Evolutionary conservation across 37 sponge, comb jelly and placozoan species (phyloP).

Genomic region (Corticium candelabrum): DNA sequence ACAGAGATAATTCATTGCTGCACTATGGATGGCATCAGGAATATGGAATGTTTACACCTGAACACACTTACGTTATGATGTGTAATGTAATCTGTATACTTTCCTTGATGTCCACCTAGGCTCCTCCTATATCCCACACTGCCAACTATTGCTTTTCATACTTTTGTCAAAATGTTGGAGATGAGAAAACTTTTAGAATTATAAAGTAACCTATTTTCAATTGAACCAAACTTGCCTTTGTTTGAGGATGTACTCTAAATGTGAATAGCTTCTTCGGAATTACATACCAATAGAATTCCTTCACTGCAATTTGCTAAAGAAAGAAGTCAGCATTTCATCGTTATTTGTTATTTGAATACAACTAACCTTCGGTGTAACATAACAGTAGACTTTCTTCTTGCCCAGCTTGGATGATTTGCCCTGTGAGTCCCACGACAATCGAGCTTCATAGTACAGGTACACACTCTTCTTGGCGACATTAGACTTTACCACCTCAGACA

Average conservation of each 20-base stretch:
- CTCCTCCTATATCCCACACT: too few relatives aligned
- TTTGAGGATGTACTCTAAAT: constrained; percentile 58
- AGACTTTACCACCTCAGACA: neutral
- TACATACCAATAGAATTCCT: constrained; percentile 52
- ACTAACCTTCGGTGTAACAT: constrained; percentile 53
- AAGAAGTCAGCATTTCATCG: neutral
- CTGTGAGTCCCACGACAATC: too few relatives aligned
- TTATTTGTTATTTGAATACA: neutral
- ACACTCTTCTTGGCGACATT: neutral
- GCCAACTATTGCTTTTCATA: too few relatives aligned
- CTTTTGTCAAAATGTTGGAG: too few relatives aligned
- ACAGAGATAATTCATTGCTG: too few relatives aligned
- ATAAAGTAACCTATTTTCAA: too few relatives aligned
- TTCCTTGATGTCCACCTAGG: too few relatives aligned
- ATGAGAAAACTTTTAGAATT: too few relatives aligned
- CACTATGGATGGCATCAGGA: too few relatives aligned
- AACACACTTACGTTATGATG: too few relatives aligned
- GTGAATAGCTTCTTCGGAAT: constrained; percentile 55
- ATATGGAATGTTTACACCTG: too few relatives aligned
- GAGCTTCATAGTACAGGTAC: neutral
- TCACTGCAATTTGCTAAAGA: constrained; percentile 62
- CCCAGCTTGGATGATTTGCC: constrained; percentile 15
- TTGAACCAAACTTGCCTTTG: constrained; percentile 58
- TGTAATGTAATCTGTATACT: too few relatives aligned
- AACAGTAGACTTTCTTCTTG: constrained; percentile 59